Base-by-base conservation (phyloP, 2,888 invertebrate species). In the Phoronis australis region DNA sequence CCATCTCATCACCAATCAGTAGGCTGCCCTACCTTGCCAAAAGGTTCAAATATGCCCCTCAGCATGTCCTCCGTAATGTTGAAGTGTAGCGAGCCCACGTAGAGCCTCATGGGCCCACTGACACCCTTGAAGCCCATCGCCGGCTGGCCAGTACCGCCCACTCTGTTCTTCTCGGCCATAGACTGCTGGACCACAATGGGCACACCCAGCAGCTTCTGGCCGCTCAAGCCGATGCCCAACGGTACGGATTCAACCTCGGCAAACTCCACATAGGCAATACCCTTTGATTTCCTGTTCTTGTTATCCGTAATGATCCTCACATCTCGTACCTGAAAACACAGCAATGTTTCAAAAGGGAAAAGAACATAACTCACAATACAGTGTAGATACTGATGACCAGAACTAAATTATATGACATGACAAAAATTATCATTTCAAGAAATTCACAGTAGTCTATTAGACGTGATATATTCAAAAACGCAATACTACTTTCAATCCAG, bases 21-120 rank as follows among this genome's bases (percentile, higher is more conserved):
- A n/a, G n/a, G n/a, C n/a, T 40, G 24, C 48, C 61, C 55, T 57
- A 79, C 78, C 70, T 93, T 93, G 38, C 97, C 97, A 79, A 97
- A 97, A 0, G 96, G 96, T 77, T 99, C 97, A 80, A 99, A 99
- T 61, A 99, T 97, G 24, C 95, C 95, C 50, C 89, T 81, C 49
- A 99, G 80, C 99, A 99, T 99, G 58, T 97, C 97, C 80, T 99
- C 97, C 5, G 93, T 95, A 60, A 99, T 97, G 77, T 97, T 96
- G 73, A 95, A 96, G 79, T 99, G 97, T 48, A 99, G 80, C 20
- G 96, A 96, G 26, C 97, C 97, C 48, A 99, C 95, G 79, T 97
- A 97, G 6, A 99, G 80, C 66, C 95, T 84, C 85, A 97, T 94
- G 1, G 97, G 97, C 20, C 97, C 96, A 43, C 87, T 87, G 25